Base-by-base conservation (phyloP, 2,797 vertebrate species). In the Monodelphis domestica region DNA sequence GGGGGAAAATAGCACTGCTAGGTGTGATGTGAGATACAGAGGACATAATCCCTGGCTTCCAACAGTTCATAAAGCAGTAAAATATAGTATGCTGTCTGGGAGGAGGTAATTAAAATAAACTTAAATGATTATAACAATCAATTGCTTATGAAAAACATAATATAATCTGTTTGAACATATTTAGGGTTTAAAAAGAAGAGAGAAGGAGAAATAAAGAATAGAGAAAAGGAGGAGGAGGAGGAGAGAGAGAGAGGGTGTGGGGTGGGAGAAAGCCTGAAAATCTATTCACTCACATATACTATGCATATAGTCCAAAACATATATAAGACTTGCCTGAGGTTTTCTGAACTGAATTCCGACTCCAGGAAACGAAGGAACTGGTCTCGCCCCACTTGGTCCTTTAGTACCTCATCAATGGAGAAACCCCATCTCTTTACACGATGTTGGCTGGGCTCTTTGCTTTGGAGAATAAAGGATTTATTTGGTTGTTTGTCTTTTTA, bases 341-440 rank as follows among this genome's bases (percentile, higher is more conserved):
- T 99, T 98, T 99, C 99, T 12, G 99, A 99, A 98, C 99, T 99
- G 98, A 99, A 99, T 98, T 99, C 99, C 0, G 99, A 99, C 98
- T 99, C 99, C 96, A 99, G 97, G 97, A 99, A 99, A 97, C 99
- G 99, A 95, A 99, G 98, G 96, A 99, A 99, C 97, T 99, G 99
- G 95, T 99, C 99, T 92, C 98, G 98, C 50, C 99, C 99, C 45
- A 98, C 98, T 2, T 99, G 99, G 96, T 99, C 99, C 97, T 99
- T 99, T 93, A 99, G 97, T 0, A 99, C 98, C 97, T 99, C 99
- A 90, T 99, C 99, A 90, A 99, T 98, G 93, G 99, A 99, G 98
- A 99, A 99, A 87, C 99, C 99, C 99, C 99, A 99, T 96, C 99
- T 99, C 98, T 99, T 99, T 89, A 99, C 99, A 84, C 99, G 99